Evolutionary conservation across 1,140 invertebrate genomes (phyloP), one percentile per base, ranked within the genome.

Genomic region (Sarcophaga peregrina): DNA sequence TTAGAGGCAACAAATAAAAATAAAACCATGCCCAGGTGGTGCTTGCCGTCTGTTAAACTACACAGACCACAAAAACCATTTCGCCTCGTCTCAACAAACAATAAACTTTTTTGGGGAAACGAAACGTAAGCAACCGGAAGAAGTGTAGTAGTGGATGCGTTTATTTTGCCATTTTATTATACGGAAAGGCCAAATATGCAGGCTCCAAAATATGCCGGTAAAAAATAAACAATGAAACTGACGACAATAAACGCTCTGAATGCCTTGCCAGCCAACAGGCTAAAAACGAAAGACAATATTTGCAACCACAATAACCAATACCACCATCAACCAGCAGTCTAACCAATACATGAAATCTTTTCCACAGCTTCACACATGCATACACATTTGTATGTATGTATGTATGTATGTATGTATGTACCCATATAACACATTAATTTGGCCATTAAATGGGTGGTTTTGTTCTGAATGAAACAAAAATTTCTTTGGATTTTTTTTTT

Each of bases 291-390:
- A 74, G 73, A 74, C 73, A 74, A 74, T 74, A 45, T 74, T 52
- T 37, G 73, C 25, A 74, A 74, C 73, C 73, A 74, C 73, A 37
- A 74, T 37, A 74, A 74, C 73, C 73, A 37, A 20, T 37, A 74
- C 50, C 50, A 13, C 1, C 8, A 52, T 3, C 9, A n/a, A n/a
- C n/a, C n/a, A n/a, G n/a, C 50, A 52, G 50, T 5, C 8, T 10
- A 52, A 52, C 8, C 50, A 52, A 52, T 37, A 37, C 25, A 37
- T 37, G 25, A 1, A 37, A 37, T 37, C 25, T 37, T 37, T 37
- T 37, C 4, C 25, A 37, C 25, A 37, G 4, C 4, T 37, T 4
- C 4, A 37, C 25, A 37, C 25, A 37, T 37, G 25, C 25, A 37
- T 37, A 37, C 25, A 37, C 25, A 37, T 37, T 2, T 37, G 25